Evolutionary conservation across 2,797 vertebrate species (phyloP).

Genomic region (Margarornis squamiger): DNA sequence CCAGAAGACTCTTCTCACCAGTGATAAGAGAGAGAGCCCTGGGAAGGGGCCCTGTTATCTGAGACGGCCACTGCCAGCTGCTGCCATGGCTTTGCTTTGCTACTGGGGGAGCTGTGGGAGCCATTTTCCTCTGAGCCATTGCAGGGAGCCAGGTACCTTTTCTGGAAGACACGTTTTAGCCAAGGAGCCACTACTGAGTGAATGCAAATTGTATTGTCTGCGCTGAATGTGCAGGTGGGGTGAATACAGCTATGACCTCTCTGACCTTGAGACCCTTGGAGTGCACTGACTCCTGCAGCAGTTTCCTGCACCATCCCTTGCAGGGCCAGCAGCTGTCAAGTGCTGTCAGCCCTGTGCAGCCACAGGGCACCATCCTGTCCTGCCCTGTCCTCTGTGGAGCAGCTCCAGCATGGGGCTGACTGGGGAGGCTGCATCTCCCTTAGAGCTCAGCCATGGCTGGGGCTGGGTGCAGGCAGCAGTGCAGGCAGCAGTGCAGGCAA

Average conservation of each 20-base stretch:
- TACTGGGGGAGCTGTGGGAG: neutral
- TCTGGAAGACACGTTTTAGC: neutral
- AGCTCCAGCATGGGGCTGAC: neutral
- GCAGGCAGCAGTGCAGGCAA: neutral
- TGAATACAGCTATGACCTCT: neutral
- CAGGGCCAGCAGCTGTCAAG: neutral
- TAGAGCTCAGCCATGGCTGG: neutral
- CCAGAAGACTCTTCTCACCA: neutral
- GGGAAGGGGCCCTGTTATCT: neutral
- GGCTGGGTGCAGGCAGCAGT: neutral
- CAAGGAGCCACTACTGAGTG: neutral
- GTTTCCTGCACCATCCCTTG: accelerated
- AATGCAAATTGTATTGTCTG: neutral
- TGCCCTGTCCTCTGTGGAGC: accelerated
- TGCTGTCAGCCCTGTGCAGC: accelerated
- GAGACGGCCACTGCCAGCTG: neutral
- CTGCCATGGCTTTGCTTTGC: neutral
- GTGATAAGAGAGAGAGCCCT: neutral
- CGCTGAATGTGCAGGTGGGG: neutral
- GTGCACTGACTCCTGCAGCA: neutral
- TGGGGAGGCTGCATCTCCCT: neutral
- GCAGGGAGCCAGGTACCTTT: neutral
- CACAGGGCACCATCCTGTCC: neutral
- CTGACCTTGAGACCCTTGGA: neutral
- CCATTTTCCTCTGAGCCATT: neutral